Evolutionary conservation across 2,888 invertebrate species (phyloP), one percentile per base, ranked within the genome.

Genomic region (Geophilus truncorum): DNA sequence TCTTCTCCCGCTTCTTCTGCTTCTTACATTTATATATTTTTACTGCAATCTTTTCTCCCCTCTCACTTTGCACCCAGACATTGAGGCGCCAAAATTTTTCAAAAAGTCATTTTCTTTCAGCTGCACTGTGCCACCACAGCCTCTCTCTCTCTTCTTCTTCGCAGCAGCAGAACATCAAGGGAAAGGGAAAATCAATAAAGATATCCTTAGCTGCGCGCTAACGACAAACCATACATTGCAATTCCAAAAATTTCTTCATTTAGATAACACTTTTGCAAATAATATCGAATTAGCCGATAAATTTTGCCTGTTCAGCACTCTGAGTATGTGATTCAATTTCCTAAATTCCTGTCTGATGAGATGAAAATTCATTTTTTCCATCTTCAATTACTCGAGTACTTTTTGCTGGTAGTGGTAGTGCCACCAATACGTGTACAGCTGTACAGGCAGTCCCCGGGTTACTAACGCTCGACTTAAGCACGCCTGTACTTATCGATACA

Each of bases 51-150:
- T 18, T 23, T 18, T 23, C 21, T 23, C 18, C 21, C 7, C 10
- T 62, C 57, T 62, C 57, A 62, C 57, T 62, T 62, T 62, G 57
- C 57, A 62, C 57, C 57, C 57, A 62, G 57, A 62, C 57, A 62
- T 62, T 62, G 57, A 18, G 57, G 57, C 57, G 57, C 57, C 57
- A 62, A 62, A 62, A 62, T 62, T 62, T 62, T 62, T 62, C 57
- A 62, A 62, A 62, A 62, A 62, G 57, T 62, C 57, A 62, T 62
- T 62, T 62, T 62, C 57, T 23, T 62, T 23, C n/a, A 40, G n/a
- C 57, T 62, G 21, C 57, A 62, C 23, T 23, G 7, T 6, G 10
- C 57, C 57, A 62, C 57, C 57, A 62, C n/a, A 12, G 15, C 40
- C 12, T 40, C 40, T n/a, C 40, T 40, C 57, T 62, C 21, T 23